phyloP scores from a whole-genome alignment of 2,113 vertebrate genomes.

The Podiceps cristatus region DNA sequence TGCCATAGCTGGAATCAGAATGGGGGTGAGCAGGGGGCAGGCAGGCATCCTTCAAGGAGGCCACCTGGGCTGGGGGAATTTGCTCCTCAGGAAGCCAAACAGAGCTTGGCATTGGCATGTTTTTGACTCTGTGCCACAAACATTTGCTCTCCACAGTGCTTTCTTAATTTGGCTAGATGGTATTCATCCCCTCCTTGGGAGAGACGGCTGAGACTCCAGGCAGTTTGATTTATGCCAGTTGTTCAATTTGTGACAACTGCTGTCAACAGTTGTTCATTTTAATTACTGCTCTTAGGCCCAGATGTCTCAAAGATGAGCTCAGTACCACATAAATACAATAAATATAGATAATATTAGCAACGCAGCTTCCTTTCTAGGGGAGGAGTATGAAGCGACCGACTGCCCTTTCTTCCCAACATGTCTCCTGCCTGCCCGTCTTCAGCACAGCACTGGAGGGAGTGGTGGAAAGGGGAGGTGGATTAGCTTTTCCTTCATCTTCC shows the following conservation, averaged over 20 bases:
- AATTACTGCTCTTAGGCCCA: conserved; percentile 57
- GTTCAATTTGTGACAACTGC: conserved; percentile 71
- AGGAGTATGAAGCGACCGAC: neutral
- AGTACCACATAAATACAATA: conserved; percentile 59
- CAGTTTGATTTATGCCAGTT: conserved; percentile 70
- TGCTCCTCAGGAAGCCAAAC: conserved; percentile 15
- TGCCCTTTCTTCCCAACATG: neutral
- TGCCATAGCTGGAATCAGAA: neutral
- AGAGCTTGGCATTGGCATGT: neutral
- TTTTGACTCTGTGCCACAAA: conserved; percentile 37
- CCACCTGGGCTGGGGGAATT: neutral
- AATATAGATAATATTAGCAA: conserved; percentile 54
- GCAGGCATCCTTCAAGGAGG: neutral
- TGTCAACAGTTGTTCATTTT: conserved; percentile 71
- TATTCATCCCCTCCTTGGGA: conserved; percentile 61
- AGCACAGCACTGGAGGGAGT: neutral
- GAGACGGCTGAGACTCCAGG: conserved; percentile 39
- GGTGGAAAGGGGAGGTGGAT: neutral
- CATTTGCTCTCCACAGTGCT: conserved; percentile 50
- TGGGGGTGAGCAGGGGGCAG: neutral
- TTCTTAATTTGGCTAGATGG: conserved; percentile 67
- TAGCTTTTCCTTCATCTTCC: neutral
- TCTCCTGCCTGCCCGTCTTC: neutral
- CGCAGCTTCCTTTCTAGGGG: conserved; percentile 13
- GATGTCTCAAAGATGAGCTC: conserved; percentile 66